A percentile compares a stretch with the other conserved stretches of the same genome.
Conservation (phyloP, 2,113 vertebrate genomes). For the Paradoxurus hermaphroditus region DNA sequence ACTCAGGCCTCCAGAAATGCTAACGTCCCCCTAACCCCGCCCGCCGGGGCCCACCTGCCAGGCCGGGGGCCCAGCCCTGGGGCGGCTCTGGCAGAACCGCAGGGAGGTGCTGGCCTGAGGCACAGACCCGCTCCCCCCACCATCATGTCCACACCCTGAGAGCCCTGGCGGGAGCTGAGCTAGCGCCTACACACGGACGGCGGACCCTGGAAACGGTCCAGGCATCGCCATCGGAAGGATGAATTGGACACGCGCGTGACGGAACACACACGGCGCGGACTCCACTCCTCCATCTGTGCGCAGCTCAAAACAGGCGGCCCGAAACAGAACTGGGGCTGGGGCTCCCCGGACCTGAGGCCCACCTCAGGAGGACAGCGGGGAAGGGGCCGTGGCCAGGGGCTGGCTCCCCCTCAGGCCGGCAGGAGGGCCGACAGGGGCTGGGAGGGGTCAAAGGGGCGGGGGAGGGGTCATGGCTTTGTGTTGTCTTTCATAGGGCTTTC, state of each 20-base stretch:
- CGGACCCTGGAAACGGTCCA: neutral
- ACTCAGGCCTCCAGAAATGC: neutral
- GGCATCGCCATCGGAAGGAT: neutral
- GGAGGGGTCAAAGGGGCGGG: accelerated
- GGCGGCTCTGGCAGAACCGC: neutral
- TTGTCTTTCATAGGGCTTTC: too few species aligned
- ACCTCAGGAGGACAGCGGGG: neutral
- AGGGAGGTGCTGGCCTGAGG: neutral
- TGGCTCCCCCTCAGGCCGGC: neutral
- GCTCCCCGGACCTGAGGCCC: accelerated
- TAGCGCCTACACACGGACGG: too few species aligned
- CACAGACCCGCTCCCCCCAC: neutral
- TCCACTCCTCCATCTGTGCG: too few species aligned
- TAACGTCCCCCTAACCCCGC: neutral
- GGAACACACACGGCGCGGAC: neutral
- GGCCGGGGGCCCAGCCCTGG: neutral
- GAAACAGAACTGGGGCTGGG: too few species aligned
- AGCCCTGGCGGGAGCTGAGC: neutral
- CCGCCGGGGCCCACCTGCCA: neutral
- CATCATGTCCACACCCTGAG: neutral
- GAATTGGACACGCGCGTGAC: neutral
- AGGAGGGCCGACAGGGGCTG: too few species aligned
- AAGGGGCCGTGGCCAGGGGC: neutral
- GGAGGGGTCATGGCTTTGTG: too few species aligned
- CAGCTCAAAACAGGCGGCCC: neutral